Base-by-base conservation (phyloP, 2,888 invertebrate genomes). In the Tetragonula carbonaria region DNA sequence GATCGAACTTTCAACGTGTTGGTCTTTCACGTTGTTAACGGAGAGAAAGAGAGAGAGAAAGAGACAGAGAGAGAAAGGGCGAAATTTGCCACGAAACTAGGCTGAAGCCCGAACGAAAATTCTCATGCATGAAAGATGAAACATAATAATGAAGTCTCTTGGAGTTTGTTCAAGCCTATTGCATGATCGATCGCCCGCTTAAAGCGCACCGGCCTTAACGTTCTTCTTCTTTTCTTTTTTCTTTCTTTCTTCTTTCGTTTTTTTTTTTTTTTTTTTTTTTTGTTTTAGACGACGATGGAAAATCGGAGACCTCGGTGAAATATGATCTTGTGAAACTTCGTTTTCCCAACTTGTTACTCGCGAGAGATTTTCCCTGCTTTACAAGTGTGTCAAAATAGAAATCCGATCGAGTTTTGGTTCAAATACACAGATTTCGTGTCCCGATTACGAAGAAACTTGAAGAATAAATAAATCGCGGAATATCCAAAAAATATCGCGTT, bases 81-180 rank as follows among this genome's bases (percentile, higher is more conserved):
- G 23, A 53, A 82, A 74, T 74, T 66, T 21, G 45, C 65, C 55
- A 5, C 13, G 51, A 67, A 66, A 74, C 79, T 70, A 18, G 53
- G 68, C 68, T 63, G 63, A 53, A 18, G 18, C 8, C 8, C 8
- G 55, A 67, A 70, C 53, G 82, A 74, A 72, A 77, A 84, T 74
- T 77, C 68, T 71, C 83, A 66, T 75, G 78, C 84, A 70, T 78
- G 74, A 83, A 78, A 72, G 66, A 82, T 66, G 83, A 83, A 78
- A 71, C 53, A 23, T 63, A 77, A 77, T 63, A 63, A 71, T 13
- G 8, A 78, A 75, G 72, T 66, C 50, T n/a, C 62, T 51, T 8
- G 66, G 21, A 75, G 81, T 70, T 71, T 23, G 50, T 50, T 50
- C 55, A 16, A 63, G 53, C 72, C 66, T 62, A 67, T 72, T 75